Percentiles rank a stretch among this genome's conserved stretches.
Conservation (phyloP, 2,113 vertebrate species). For the Syngnathus floridae region DNA sequence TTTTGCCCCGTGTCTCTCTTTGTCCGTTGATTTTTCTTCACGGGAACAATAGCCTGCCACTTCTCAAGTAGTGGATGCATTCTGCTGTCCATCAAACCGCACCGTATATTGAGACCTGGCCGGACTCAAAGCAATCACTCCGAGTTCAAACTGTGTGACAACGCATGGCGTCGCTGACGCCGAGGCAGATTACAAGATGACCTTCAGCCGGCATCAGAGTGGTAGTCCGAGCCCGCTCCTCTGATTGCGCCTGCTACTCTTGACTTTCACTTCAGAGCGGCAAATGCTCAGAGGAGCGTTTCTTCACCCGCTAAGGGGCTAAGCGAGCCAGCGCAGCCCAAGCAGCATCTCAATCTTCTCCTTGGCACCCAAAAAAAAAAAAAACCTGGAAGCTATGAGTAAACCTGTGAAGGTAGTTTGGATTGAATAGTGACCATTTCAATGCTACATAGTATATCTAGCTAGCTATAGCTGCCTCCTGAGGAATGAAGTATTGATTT, state of each 20-base stretch:
- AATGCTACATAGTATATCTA: conserved; percentile 15
- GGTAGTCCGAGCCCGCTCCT: conserved; percentile 34
- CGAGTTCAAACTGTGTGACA: background rate
- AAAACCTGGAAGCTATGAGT: background rate
- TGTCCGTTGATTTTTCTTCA: background rate
- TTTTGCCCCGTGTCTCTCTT: background rate
- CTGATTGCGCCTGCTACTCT: conserved; percentile 45
- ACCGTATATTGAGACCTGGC: background rate
- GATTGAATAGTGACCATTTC: background rate
- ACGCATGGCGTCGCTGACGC: background rate
- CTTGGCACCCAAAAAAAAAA: background rate
- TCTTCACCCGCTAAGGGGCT: conserved; percentile 25
- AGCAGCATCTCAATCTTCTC: conserved; percentile 23
- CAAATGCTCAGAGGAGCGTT: conserved; percentile 38
- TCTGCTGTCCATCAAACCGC: background rate
- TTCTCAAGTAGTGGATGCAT: background rate
- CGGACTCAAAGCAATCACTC: background rate
- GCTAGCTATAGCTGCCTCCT: conserved; percentile 22
- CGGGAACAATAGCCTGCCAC: background rate
- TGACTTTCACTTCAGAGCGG: conserved; percentile 47
- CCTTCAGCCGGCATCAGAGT: conserved; percentile 46
- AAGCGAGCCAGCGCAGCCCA: conserved; percentile 5
- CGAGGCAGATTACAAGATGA: conserved; percentile 41
- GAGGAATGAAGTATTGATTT: conserved; percentile 42
- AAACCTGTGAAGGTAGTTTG: background rate